Evolutionary conservation across 2,797 vertebrate genomes (phyloP).

Genomic region (Mormyrops boulengeri): DNA sequence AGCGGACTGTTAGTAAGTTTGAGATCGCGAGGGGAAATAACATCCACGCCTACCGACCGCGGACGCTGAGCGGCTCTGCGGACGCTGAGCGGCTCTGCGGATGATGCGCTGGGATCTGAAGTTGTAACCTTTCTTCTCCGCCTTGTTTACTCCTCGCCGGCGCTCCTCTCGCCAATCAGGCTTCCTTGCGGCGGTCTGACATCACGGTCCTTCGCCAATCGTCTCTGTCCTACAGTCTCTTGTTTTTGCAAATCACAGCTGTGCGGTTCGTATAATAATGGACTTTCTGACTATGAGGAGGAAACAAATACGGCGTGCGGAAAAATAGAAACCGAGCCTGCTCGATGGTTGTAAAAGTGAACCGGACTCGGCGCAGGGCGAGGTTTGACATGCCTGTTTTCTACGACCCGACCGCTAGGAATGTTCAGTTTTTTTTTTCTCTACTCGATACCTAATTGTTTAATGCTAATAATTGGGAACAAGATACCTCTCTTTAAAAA

Average conservation of each 20-base stretch:
- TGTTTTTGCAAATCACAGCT: constrained; percentile 47
- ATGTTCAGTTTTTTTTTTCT: background rate
- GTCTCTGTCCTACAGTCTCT: constrained; percentile 30
- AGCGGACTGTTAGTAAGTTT: constrained; percentile 21
- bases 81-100: constrained; percentile 49
- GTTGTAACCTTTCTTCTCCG: constrained; percentile 62
- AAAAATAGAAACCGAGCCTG: constrained; percentile 35
- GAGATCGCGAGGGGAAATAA: constrained; percentile 22
- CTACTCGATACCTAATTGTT: background rate
- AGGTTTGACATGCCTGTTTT: background rate
- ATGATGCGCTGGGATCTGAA: constrained; percentile 62
- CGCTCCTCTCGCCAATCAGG: constrained; percentile 61
- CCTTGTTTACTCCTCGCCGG: constrained; percentile 61
- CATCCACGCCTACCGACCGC: constrained; percentile 46
- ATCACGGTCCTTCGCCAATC: constrained; percentile 67
- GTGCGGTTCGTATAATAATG: constrained; percentile 46
- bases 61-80: constrained; percentile 51
- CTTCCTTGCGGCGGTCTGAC: constrained; percentile 54
- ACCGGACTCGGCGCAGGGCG: background rate
- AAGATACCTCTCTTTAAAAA: background rate
- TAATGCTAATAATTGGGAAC: background rate
- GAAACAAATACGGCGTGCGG: constrained; percentile 47
- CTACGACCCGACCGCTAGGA: background rate
- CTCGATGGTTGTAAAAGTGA: constrained; percentile 1
- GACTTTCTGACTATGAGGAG: constrained; percentile 48